Conservation (phyloP, 1,140 invertebrate genomes). For the Zaprionus camerounensis region DNA sequence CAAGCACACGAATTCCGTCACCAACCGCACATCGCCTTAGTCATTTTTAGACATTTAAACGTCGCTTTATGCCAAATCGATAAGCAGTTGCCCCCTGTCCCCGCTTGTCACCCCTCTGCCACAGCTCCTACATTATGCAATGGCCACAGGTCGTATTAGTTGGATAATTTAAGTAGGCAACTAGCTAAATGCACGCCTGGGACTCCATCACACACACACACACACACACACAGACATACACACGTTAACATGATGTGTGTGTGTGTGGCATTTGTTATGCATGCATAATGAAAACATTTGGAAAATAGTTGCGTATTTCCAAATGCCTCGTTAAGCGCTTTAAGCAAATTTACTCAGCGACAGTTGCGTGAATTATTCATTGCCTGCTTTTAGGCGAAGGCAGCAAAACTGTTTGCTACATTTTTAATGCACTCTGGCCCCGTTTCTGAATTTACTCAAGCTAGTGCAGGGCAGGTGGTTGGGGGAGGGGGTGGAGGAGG, state of each 20-base stretch:
- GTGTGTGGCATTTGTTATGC: constrained; percentile 33
- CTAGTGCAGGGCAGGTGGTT: background rate
- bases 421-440: constrained; percentile 57
- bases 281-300: constrained; percentile 59
- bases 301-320: constrained; percentile 62
- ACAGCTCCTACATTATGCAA: constrained; percentile 56
- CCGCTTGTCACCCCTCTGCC: background rate
- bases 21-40: background rate
- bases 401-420: constrained; percentile 38
- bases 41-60: constrained; percentile 15
- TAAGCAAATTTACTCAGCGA: constrained; percentile 74
- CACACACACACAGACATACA: constrained; percentile 14
- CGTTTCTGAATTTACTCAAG: constrained; percentile 30
- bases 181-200: constrained; percentile 69
- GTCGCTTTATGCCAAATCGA: constrained; percentile 46
- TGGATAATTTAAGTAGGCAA: constrained; percentile 63
- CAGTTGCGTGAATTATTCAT: constrained; percentile 67
- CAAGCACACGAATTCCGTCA: constrained; percentile 5
- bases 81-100: background rate
- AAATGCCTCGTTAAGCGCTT: constrained; percentile 65
- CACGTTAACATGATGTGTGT: background rate
- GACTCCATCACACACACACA: constrained; percentile 33
- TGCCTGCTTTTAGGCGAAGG: constrained; percentile 45
- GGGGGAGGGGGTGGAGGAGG: background rate
- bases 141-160: constrained; percentile 44